Conservation (phyloP, 2,113 vertebrate species). For the Rhinopithecus roxellana region DNA sequence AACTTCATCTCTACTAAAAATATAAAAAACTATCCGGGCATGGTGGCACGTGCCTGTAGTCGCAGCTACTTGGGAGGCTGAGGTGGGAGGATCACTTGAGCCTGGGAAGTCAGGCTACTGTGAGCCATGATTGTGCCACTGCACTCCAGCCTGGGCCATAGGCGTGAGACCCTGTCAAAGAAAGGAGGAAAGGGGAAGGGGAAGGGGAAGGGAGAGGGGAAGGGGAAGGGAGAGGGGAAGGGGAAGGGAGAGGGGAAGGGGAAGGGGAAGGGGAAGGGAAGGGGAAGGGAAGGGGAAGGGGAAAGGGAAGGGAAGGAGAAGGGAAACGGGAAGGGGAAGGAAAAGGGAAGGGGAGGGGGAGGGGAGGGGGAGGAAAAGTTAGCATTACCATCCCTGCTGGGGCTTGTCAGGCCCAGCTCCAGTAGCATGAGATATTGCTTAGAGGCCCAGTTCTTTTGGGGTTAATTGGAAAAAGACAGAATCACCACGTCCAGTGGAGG, state of each 20-base stretch:
- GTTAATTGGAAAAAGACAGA: not conserved
- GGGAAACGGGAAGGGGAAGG: too few species aligned
- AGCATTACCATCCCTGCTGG: not conserved
- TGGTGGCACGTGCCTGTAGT: not conserved
- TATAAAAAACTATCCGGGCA: not conserved
- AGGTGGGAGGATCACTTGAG: not conserved
- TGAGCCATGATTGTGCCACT: not conserved
- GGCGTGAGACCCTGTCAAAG: not conserved
- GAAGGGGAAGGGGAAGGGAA: too few species aligned
- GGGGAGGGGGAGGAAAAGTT: not conserved
- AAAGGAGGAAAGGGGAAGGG: not conserved
- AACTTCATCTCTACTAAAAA: not conserved
- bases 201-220: too few species aligned
- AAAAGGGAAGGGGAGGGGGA: too few species aligned
- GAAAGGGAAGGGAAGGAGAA: too few species aligned
- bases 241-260: too few species aligned
- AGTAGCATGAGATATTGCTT: fast-evolving
- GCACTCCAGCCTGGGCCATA: not conserved
- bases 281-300: too few species aligned
- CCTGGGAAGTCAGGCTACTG: not conserved
- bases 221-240: too few species aligned
- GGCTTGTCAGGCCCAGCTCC: not conserved
- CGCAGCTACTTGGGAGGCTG: not conserved
- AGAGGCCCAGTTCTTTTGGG: not conserved
- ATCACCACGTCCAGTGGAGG: not conserved